Base-by-base conservation (phyloP, 2,797 vertebrate genomes). In the Arnoldichthys spilopterus region DNA sequence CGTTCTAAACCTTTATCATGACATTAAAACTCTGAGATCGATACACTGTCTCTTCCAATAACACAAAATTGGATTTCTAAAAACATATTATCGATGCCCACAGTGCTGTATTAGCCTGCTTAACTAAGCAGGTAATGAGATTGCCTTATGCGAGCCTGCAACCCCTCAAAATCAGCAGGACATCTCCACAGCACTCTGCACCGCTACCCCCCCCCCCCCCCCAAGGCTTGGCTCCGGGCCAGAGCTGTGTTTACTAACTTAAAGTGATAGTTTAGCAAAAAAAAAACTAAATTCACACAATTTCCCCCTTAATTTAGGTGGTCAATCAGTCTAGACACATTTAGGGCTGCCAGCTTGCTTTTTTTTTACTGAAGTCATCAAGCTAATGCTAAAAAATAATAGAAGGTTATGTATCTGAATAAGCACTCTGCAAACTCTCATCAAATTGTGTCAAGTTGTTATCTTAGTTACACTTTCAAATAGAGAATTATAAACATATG, bases 11-110 rank as follows among this genome's bases (percentile, higher is more conserved):
- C 37, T 74, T 67, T 67, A 71, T 75, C 85, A 84, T 85, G 80
- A 86, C 81, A 74, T 86, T 82, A 83, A 79, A 77, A 51, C 77
- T 56, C 16, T 37, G 16, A 63, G 18, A 85, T 84, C 74, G 81
- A 86, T 85, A 74, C 72, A 16, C 80, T 76, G 82, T 87, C 87
- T 81, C 64, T 77, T 77, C 71, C 83, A 84, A 90, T 88, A 74
- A 73, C 59, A 59, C 78, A 83, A 85, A 85, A 86, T 59, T 63
- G 47, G 47, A 83, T 86, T 86, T 83, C 64, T 78, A 82, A 87
- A 89, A 85, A 84, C 82, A 79, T 85, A 84, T 85, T 80, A 79
- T 89, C 80, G 62, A 81, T 85, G 78, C 79, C 72, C 71, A 77
- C 43, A 51, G 54, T 80, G 73, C 80, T 83, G 76, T 76, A 84